Percentiles rank a stretch among this genome's conserved stretches.
Conservation (phyloP, 2,888 invertebrate species). For the Lumbricus terrestris region DNA sequence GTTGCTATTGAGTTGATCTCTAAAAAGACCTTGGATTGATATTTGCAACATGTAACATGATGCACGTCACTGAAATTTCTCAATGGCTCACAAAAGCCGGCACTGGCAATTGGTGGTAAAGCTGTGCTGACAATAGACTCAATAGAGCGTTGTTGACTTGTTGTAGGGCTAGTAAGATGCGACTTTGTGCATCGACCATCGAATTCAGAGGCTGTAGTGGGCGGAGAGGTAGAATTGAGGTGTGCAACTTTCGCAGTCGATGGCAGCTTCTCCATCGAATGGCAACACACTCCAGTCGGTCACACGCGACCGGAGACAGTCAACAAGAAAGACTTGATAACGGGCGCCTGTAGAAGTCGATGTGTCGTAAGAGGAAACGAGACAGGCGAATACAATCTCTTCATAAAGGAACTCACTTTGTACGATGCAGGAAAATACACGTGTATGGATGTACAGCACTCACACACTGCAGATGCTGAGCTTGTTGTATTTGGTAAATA, state of each 20-base stretch:
- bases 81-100: no score
- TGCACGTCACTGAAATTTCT: no score
- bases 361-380: background rate
- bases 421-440: background rate
- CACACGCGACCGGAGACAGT: background rate
- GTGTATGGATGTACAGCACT: background rate
- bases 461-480: background rate
- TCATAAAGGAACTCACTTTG: background rate
- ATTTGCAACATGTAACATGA: background rate
- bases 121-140: background rate
- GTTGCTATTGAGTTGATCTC: no score
- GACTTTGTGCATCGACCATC: background rate
- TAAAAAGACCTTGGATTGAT: no score
- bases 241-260: background rate
- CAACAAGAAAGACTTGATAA: background rate
- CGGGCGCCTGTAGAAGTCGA: background rate
- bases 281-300: background rate
- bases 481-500: constrained; percentile 9
- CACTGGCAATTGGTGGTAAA: no score
- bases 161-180: background rate
- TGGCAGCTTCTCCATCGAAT: background rate
- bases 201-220: background rate
- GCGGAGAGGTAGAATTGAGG: background rate
- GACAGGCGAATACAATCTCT: background rate
- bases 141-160: no score